phyloP scores from a whole-genome alignment of 2,113 vertebrate species.

The Upupa epops region DNA sequence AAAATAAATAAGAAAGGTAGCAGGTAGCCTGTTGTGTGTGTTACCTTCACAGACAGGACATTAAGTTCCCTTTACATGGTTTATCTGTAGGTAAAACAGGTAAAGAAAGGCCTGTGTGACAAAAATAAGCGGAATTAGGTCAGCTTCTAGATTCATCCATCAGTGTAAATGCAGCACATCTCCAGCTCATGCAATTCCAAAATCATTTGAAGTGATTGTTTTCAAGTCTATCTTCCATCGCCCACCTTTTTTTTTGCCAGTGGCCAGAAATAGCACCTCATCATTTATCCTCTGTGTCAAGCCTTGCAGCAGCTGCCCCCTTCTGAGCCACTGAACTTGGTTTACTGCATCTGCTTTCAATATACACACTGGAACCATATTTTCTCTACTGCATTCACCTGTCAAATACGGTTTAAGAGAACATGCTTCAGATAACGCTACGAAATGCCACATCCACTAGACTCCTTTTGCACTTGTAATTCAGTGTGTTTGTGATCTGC shows the following conservation, averaged over 20 bases:
- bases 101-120: not conserved
- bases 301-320: conserved; percentile 18
- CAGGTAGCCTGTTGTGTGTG: not conserved
- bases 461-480: not conserved
- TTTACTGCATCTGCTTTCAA: conserved; percentile 44
- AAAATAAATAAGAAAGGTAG: not conserved
- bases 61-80: not conserved
- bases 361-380: conserved; percentile 2
- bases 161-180: not conserved
- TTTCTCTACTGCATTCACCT: conserved; percentile 29
- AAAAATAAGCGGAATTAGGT: conserved; percentile 14
- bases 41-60: not conserved
- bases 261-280: conserved; percentile 43
- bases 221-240: conserved; percentile 5
- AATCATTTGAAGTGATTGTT: conserved; percentile 35
- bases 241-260: not conserved
- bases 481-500: not conserved
- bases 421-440: conserved; percentile 7
- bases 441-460: not conserved
- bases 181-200: not conserved
- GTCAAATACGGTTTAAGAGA: conserved; percentile 43
- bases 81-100: not conserved
- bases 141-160: conserved; percentile 14
- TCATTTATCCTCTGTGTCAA: conserved; percentile 1
- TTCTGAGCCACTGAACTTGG: not conserved